Evolutionary conservation across 2,888 invertebrate species (phyloP).

Genomic region (Caenorhabditis zanzibari): DNA sequence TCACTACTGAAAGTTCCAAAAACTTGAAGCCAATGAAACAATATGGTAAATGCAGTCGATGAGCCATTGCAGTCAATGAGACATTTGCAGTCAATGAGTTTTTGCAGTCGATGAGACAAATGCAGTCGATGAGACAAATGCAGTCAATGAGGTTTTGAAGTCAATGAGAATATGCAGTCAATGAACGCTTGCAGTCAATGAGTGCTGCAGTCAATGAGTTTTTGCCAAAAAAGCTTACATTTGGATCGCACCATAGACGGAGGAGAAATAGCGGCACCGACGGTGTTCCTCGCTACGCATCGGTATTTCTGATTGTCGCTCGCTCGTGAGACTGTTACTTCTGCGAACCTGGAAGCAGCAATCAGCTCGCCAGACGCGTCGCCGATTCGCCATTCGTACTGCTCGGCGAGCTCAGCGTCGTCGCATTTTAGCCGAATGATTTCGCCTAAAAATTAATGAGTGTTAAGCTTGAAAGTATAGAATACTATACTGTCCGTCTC

Average conservation of each 20-base stretch:
- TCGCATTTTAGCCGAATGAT: constrained; percentile 55
- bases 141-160: too few species aligned
- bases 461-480: background rate
- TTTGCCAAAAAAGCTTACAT: constrained; percentile 50
- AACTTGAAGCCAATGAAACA: too few species aligned
- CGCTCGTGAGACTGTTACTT: constrained; percentile 40
- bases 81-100: too few species aligned
- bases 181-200: too few species aligned
- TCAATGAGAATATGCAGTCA: too few species aligned
- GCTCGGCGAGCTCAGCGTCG: constrained; percentile 54
- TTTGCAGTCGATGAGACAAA: too few species aligned
- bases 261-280: constrained; percentile 81
- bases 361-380: constrained; percentile 52
- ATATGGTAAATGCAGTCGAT: too few species aligned
- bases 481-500: too few species aligned
- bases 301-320: constrained; percentile 82
- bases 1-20: too few species aligned
- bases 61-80: too few species aligned
- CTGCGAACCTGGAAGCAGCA: constrained; percentile 20
- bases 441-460: constrained; percentile 30
- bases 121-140: too few species aligned
- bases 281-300: constrained; percentile 85
- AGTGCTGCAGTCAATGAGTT: too few species aligned
- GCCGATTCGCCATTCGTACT: constrained; percentile 58
- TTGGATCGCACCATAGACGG: constrained; percentile 49